Evolutionary conservation across 2,888 invertebrate species (phyloP), one percentile per base, ranked within the genome.

Genomic region (Dolomedes plantarius): DNA sequence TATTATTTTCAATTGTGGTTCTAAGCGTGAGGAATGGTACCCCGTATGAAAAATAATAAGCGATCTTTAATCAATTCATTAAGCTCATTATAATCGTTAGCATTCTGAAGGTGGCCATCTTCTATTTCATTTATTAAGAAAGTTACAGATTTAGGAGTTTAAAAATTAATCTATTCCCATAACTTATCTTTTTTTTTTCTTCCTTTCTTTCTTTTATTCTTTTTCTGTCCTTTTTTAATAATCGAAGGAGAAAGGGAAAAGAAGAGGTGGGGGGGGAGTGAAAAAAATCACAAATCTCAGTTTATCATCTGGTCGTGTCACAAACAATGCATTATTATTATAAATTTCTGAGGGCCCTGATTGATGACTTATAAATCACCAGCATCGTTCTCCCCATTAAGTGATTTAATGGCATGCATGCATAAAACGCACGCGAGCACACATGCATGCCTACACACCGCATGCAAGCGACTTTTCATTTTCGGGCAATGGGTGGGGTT

Each of bases 301-400:
- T 80, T 86, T 79, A 86, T 86, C 86, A 86, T 80, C 78, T 86
- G 86, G 46, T 31, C 46, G 13, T 86, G 86, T 80, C 86, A 86
- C 86, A 86, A 86, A 86, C 86, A 86, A 86, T 86, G 86, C 86
- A 76, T 86, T 86, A 86, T 86, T 86, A 86, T 79, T 80, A 86
- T 86, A 86, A 86, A 86, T 86, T 86, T 80, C 69, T 50, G 39
- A 56, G 65, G 62, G 50, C n/a, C 13, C 50, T 86, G 86, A 86
- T 86, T 80, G 86, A 86, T 86, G 80, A 86, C 78, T 76, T 79
- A 86, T 80, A 86, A 86, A 86, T 86, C 86, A 86, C 86, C 86
- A 31, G 71, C 86, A 80, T 64, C 68, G 56, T 67, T 77, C 76
- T 39, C 69, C 32, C 86, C 80, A 86, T 86, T 86, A 86, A 86